Base-by-base conservation (phyloP, 2,888 invertebrate genomes). In the Drosophila austrosaltans region DNA sequence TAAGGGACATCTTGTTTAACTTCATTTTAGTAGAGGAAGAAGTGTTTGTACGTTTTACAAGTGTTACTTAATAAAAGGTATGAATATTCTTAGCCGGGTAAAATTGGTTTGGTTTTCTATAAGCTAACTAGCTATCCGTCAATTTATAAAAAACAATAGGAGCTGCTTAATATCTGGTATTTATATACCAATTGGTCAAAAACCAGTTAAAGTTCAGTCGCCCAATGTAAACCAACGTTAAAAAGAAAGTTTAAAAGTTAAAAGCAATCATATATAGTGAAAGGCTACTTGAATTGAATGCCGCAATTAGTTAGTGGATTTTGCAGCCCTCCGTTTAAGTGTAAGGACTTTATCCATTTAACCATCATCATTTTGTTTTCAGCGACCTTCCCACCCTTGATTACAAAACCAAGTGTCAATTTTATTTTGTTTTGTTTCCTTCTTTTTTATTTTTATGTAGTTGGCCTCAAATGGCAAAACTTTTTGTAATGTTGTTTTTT, bases 401-500 rank as follows among this genome's bases (percentile, higher is more conserved):
- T 54, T 48, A 60, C 68, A 57, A 48, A 48, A 39, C 44, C 44
- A 30, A 73, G 63, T 74, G 74, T 68, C 70, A 62, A 66, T 68
- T 72, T 71, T 63, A 56, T 75, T 64, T 63, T 59, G 5, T 8
- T 48, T 12, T 22, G 5, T 20, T 22, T 22, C 3, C n/a, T 22
- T 22, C 25, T 22, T 25, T 25, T 12, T 42, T 39, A 42, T 28
- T 59, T 59, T 16, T 12, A 22, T 39, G 36, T 59, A 76, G 84
- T 72, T 81, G 79, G 73, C 86, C 87, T 76, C 82, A 87, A 86
- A 87, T 84, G 86, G 89, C 86, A 80, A 85, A 87, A 87, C 71
- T 87, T 87, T 87, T 89, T 87, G 86, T 87, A 81, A 87, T 89
- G 81, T 78, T 66, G 66, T 54, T 62, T 53, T 16, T 16, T 16